Base-by-base conservation (phyloP, 2,113 vertebrate genomes). In the Pipa parva region DNA sequence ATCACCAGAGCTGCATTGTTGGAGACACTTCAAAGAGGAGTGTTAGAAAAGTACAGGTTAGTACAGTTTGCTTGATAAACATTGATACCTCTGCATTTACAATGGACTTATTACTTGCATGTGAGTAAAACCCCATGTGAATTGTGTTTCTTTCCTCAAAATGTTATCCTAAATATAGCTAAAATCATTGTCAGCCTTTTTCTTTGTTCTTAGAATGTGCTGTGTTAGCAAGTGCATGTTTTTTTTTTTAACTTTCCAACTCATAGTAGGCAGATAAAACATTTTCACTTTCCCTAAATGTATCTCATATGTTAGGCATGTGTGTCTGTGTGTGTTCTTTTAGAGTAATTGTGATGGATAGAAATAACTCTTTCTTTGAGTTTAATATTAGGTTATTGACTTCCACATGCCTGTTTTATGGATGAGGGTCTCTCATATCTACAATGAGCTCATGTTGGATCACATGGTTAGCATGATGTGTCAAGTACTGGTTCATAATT, bases 301-400 rank as follows among this genome's bases (percentile, higher is more conserved):
- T 69, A 52, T 18, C 52, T 70, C 48, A 70, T 70, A 50, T 70
- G 66, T 45, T 42, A 31, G 51, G 26, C 66, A 70, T 70, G 57
- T 70, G 64, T 68, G 66, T 54, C 57, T 70, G 66, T 70, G 66
- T 69, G 66, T 70, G 66, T 70, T 70, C 66, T 36, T 12, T 24
- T 31, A 48, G 33, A 54, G 36, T 45, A 70, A 42, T 25, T 26
- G 48, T 39, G 24, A 60, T 42, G 50, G 66, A 31, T 60, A 70
- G 54, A 54, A 70, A 70, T 70, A 70, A 70, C 59, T 42, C 54
- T 59, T 58, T 65, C n/a, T 39, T 59, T 52, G 29, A 28, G n/a
- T 36, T 68, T 61, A 70, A 46, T 61, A 31, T 11, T 3, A 58
- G 10, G 18, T 10, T 22, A 46, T 37, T 61, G 66, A 54, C 57